phyloP scores from a whole-genome alignment of 1,140 invertebrate genomes.

The Bilobella aurantiaca region DNA sequence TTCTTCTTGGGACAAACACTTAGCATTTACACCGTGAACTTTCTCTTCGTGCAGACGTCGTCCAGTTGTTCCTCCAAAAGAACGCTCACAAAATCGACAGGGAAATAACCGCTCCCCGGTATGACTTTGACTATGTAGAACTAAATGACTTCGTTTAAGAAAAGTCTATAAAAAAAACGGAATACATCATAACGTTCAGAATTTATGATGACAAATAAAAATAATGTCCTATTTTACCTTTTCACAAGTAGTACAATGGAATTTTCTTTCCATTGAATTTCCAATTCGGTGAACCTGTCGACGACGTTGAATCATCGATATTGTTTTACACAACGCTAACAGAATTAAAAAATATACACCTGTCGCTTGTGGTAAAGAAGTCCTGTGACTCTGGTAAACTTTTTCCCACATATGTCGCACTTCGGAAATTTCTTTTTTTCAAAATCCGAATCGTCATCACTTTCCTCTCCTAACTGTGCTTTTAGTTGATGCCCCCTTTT shows the following conservation, averaged over 20 bases:
- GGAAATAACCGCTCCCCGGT: background rate
- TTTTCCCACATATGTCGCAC: background rate
- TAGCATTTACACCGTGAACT: background rate
- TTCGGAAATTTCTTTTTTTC: background rate
- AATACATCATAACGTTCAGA: background rate
- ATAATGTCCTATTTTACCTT: background rate
- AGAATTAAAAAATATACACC: background rate
- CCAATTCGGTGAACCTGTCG: background rate
- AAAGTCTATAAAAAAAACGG: background rate
- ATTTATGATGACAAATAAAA: background rate
- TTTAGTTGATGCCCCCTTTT: background rate
- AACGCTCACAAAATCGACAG: background rate
- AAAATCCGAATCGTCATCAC: background rate
- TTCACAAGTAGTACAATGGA: background rate
- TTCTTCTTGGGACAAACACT: background rate
- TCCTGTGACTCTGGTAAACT: background rate
- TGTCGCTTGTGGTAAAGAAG: background rate
- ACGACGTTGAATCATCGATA: background rate
- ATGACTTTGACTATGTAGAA: background rate
- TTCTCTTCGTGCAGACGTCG: background rate
- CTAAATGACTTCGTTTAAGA: background rate
- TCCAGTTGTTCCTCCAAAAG: slow-evolving; percentile 1
- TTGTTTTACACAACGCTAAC: too few relatives aligned
- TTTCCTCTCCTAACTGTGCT: background rate
- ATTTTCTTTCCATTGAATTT: background rate